Evolutionary conservation across 2,888 invertebrate genomes (phyloP).

Genomic region (Cephalotes varians): DNA sequence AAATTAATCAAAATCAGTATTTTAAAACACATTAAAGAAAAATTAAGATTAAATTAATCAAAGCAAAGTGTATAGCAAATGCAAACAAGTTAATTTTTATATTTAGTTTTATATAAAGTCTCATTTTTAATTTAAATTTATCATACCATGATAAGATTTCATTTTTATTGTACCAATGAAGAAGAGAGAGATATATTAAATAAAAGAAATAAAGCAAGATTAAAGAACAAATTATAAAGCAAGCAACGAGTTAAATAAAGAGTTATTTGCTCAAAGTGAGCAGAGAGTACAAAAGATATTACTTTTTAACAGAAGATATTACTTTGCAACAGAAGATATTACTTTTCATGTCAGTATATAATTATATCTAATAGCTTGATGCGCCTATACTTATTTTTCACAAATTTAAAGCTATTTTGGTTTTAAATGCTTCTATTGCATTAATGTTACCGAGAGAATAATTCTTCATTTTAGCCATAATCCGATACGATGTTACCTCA

Average conservation of each 20-base stretch:
- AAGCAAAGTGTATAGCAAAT: not conserved
- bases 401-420: not conserved
- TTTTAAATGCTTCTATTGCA: not conserved
- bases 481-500: not conserved
- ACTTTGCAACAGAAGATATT: not conserved
- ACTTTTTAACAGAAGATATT: not conserved
- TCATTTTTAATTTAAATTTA: not conserved
- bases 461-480: constrained; percentile 37
- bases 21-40: not conserved
- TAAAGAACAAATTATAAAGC: not conserved
- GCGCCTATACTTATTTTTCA: not conserved
- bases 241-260: not conserved
- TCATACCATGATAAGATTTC: not conserved
- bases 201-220: not conserved
- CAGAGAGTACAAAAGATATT: not conserved
- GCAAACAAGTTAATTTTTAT: not conserved
- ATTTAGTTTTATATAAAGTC: not conserved
- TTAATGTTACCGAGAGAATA: constrained; percentile 35
- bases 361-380: not conserved
- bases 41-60: not conserved
- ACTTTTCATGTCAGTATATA: not conserved
- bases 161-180: not conserved
- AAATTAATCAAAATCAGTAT: not conserved
- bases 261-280: not conserved
- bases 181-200: not conserved